Conservation (phyloP, 2,888 invertebrate species). For the Ochlodes sylvanus region DNA sequence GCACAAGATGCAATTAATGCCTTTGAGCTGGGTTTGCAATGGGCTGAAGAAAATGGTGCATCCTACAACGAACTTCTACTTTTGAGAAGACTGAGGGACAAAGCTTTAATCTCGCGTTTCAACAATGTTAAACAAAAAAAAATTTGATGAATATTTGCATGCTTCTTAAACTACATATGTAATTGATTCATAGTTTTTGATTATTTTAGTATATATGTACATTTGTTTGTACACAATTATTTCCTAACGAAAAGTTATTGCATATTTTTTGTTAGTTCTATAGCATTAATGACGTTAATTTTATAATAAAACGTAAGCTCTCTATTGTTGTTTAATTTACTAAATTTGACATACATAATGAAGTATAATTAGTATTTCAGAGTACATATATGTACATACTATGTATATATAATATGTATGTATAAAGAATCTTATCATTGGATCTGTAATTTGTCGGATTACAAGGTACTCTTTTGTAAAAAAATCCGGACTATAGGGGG, state of each 20-base stretch:
- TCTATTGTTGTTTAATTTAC: slow-evolving; percentile 39
- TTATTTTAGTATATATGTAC: slow-evolving; percentile 19
- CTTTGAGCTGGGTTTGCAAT: slow-evolving; percentile 53
- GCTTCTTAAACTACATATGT: slow-evolving; percentile 33
- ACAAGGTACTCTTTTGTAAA: too few relatives aligned
- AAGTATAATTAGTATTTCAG: slow-evolving; percentile 39
- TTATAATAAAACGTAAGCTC: slow-evolving; percentile 40
- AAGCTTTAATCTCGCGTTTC: slow-evolving; percentile 39
- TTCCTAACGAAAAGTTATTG: too few relatives aligned
- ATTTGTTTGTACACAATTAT: too few relatives aligned
- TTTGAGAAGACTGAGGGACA: slow-evolving; percentile 45
- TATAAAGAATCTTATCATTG: slow-evolving; percentile 37
- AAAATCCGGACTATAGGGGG: too few relatives aligned
- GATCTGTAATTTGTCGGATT: slow-evolving; percentile 44
- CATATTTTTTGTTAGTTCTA: too few relatives aligned
- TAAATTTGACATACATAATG: slow-evolving; percentile 37
- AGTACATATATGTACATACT: slow-evolving; percentile 38
- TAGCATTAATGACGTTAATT: slow-evolving; percentile 19
- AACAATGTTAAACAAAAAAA: slow-evolving; percentile 44
- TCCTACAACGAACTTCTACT: slow-evolving; percentile 48
- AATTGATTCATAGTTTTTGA: slow-evolving; percentile 38
- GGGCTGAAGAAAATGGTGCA: slow-evolving; percentile 49
- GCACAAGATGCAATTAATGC: slow-evolving; percentile 44
- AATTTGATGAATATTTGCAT: slow-evolving; percentile 41
- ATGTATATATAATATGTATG: slow-evolving; percentile 31